These are phyloP conservation scores for Pterois miles DNA, from an alignment of 2,797 vertebrate species.

Conservation along the genomic window DNA sequence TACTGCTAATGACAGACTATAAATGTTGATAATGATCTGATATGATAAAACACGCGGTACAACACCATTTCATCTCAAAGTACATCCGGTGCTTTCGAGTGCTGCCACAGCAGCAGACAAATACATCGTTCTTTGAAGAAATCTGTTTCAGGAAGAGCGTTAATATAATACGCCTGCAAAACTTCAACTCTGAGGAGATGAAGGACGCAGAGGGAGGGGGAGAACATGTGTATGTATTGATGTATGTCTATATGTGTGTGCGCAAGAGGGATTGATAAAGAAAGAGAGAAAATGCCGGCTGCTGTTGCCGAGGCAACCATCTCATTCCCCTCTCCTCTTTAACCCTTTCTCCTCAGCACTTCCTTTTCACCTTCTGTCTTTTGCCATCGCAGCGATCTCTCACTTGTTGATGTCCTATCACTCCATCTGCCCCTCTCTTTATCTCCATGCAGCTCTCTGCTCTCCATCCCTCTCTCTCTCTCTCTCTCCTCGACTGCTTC, in stretches of 20 bases:
- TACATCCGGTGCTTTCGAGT: conserved; percentile 12
- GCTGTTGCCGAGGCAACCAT: conserved; percentile 81
- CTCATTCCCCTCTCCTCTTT: conserved; percentile 57
- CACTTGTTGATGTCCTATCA: conserved; percentile 69
- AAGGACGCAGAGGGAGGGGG: conserved; percentile 3
- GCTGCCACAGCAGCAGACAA: conserved; percentile 24
- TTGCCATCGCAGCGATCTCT: conserved; percentile 60
- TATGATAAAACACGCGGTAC: not conserved
- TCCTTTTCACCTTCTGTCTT: conserved; percentile 74
- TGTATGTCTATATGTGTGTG: not conserved
- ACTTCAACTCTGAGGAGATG: conserved; percentile 41
- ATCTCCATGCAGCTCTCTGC: conserved; percentile 33
- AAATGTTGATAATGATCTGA: not conserved
- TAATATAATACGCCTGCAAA: conserved; percentile 20
- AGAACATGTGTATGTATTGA: conserved; percentile 22
- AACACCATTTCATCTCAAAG: conserved; percentile 1
- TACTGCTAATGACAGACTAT: not conserved
- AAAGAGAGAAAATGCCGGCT: conserved; percentile 64
- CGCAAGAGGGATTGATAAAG: conserved; percentile 41
- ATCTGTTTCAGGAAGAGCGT: not conserved
- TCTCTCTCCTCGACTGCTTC: conserved; percentile 4
- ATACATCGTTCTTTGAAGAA: conserved; percentile 28
- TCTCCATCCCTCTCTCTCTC: conserved; percentile 5
- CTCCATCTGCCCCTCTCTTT: conserved; percentile 63
- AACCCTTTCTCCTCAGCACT: conserved; percentile 63